Evolutionary conservation across 2,797 vertebrate species (phyloP), one percentile per base, ranked within the genome.

Genomic region (Galago senegalensis): DNA sequence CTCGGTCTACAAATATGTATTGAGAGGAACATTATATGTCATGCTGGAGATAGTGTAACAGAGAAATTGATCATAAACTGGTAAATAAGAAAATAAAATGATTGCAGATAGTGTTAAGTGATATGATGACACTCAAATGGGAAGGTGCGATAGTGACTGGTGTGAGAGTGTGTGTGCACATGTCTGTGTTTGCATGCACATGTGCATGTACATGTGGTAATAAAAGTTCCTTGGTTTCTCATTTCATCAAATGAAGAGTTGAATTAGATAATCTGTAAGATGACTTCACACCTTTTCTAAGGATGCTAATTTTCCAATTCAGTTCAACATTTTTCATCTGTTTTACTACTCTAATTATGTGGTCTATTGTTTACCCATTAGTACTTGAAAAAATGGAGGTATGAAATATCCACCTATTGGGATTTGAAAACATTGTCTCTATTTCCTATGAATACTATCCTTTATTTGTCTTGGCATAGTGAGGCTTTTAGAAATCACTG

Each of bases 401-500:
- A 49, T 73, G 21, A 90, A 81, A 95, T 79, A 58, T 25, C 14
- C 1, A 70, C 23, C 69, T 81, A 9, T 40, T 27, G 20, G 43
- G 34, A 86, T 72, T 72, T 87, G 21, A 92, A 95, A 83, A 23
- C 31, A 43, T 5, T 67, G 9, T 60, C 60, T 60, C 7, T 53
- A 37, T 46, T 96, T 96, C 75, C 80, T 87, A 70, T 65, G 8
- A 97, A 95, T 34, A 21, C 34, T 56, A 13, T 89, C 23, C 29
- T 46, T 67, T 82, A 84, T 76, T 69, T 72, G 17, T 23, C 65
- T 87, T 69, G 37, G 25, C 27, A 80, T 37, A 80, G 29, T 79
- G 31, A 89, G 29, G 17, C 4, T 89, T 84, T 89, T 88, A 40
- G 69, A 89, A 83, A 84, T 56, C 14, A 16, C 7, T 76, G 53